A percentile compares a stretch with the other conserved stretches of the same genome.
Evolutionary conservation across 2,888 invertebrate species (phyloP).

Genomic region (Suillia variegata): DNA sequence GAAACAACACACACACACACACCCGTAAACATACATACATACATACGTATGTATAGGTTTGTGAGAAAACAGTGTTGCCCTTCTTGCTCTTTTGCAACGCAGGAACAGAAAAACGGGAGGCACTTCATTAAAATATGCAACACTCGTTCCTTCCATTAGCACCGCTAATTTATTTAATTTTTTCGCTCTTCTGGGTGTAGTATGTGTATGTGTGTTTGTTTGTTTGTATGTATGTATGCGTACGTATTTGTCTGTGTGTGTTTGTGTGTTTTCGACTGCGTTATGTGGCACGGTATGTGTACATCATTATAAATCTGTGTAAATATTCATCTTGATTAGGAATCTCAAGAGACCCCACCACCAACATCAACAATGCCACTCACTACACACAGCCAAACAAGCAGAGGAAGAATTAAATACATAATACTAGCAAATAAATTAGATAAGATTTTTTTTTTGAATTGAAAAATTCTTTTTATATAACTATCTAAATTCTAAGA

Average conservation of each 20-base stretch:
- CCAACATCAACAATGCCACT: not conserved
- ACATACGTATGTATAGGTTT: too few relatives aligned
- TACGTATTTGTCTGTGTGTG: not conserved
- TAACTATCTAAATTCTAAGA: too few relatives aligned
- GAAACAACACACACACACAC: too few relatives aligned
- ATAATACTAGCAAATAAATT: too few relatives aligned
- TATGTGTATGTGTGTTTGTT: too few relatives aligned
- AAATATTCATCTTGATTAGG: slow-evolving; percentile 16
- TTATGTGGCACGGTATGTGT: not conserved
- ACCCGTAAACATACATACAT: too few relatives aligned
- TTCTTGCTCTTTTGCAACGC: not conserved
- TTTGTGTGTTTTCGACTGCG: not conserved
- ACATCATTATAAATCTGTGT: slow-evolving; percentile 10
- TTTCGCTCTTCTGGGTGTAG: not conserved
- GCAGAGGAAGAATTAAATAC: too few relatives aligned
- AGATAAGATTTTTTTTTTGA: too few relatives aligned
- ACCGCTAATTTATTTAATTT: slow-evolving; percentile 32
- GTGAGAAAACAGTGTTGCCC: too few relatives aligned
- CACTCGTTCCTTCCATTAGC: slow-evolving; percentile 31
- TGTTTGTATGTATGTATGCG: not conserved
- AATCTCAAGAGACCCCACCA: slow-evolving; percentile 2
- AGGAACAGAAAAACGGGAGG: too few relatives aligned
- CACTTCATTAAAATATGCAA: slow-evolving; percentile 33
- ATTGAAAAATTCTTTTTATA: too few relatives aligned
- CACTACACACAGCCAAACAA: too few relatives aligned